A percentile compares a stretch with the other conserved stretches of the same genome.
phyloP scores from a whole-genome alignment of 2,113 vertebrate species.

The Pseudolaguvia tuberculata region DNA sequence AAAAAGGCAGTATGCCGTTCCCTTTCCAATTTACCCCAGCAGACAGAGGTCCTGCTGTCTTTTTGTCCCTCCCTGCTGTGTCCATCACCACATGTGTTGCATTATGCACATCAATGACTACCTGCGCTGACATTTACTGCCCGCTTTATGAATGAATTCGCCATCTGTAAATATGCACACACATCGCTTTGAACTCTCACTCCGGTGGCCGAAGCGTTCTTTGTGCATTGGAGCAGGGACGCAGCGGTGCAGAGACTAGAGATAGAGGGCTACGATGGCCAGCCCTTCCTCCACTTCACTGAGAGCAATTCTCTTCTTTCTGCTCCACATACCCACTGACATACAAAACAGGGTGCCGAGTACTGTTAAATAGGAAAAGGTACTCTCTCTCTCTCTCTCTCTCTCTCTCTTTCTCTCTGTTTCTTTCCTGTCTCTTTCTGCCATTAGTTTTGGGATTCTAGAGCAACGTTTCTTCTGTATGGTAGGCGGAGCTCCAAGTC shows the following conservation, averaged over 20 bases:
- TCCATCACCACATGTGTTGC: slow-evolving; percentile 12
- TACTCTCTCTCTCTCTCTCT: not conserved
- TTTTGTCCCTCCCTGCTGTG: slow-evolving; percentile 21
- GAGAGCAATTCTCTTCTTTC: slow-evolving; percentile 24
- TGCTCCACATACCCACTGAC: slow-evolving; percentile 34
- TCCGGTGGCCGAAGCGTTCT: slow-evolving; percentile 17
- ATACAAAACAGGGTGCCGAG: slow-evolving; percentile 29
- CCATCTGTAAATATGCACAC: slow-evolving; percentile 20
- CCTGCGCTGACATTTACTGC: slow-evolving; percentile 45
- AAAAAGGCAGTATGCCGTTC: slow-evolving; percentile 1
- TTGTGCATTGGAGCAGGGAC: not conserved
- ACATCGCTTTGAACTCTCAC: slow-evolving; percentile 19
- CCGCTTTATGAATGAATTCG: slow-evolving; percentile 33
- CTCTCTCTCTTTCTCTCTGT: not conserved
- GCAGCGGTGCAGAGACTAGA: slow-evolving; percentile 1
- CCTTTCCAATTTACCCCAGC: slow-evolving; percentile 24
- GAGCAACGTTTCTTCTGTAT: slow-evolving; percentile 9
- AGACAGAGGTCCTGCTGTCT: slow-evolving; percentile 23
- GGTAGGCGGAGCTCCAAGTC: slow-evolving; percentile 5
- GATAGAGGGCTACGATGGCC: slow-evolving; percentile 8
- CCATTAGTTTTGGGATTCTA: slow-evolving; percentile 19
- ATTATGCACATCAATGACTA: slow-evolving; percentile 23
- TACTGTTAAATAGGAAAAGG: slow-evolving; percentile 12
- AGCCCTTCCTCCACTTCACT: slow-evolving; percentile 14
- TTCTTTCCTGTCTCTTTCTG: slow-evolving; percentile 9